phyloP scores from a whole-genome alignment of 2,113 vertebrate species.

The Cromileptes altivelis region DNA sequence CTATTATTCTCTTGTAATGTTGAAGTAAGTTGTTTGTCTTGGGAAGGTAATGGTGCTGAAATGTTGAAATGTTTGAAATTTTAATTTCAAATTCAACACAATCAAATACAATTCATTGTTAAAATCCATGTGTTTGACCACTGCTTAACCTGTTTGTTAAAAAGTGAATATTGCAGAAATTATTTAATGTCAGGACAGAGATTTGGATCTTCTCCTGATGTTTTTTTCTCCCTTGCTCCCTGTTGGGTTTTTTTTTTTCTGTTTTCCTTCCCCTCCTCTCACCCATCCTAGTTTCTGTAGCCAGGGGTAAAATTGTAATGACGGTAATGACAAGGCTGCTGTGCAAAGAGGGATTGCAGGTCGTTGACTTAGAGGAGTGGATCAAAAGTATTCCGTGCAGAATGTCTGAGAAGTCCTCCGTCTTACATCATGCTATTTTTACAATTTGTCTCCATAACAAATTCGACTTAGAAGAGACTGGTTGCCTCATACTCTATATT shows the following conservation, averaged over 20 bases:
- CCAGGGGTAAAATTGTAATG: constrained; percentile 57
- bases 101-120: neutral
- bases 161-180: neutral
- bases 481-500: constrained; percentile 1
- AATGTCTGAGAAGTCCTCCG: constrained; percentile 30
- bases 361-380: constrained; percentile 46
- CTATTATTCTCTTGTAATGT: neutral
- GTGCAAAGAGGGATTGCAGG: constrained; percentile 41
- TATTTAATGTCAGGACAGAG: neutral
- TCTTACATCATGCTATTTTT: constrained; percentile 60
- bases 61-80: neutral
- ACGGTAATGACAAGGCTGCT: constrained; percentile 47
- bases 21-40: neutral
- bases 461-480: neutral
- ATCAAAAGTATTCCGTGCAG: constrained; percentile 45
- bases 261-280: neutral
- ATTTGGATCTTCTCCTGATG: neutral
- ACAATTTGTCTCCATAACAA: constrained; percentile 25
- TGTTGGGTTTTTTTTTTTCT: constrained; percentile 1
- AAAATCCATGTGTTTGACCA: neutral
- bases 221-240: neutral
- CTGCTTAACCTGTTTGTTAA: neutral
- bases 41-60: neutral
- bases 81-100: neutral
- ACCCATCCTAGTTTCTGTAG: constrained; percentile 13